Base-by-base conservation (phyloP, 2,888 invertebrate species). In the Synanthedon myopaeformis region DNA sequence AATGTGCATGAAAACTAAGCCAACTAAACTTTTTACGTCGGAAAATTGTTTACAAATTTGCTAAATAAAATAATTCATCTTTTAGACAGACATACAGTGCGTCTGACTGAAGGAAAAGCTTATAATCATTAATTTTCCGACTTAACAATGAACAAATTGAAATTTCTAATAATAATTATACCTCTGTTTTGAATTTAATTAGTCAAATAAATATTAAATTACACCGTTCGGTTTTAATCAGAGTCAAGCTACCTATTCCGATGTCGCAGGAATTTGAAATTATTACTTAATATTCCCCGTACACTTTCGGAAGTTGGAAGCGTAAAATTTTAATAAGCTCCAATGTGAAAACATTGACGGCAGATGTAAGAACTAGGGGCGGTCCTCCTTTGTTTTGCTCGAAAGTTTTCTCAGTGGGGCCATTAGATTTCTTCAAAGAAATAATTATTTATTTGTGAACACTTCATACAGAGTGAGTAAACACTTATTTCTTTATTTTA, bases 281-380 rank as follows among this genome's bases (percentile, higher is more conserved):
- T 45, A 45, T 45, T 45, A 12, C 53, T 56, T 55, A 53, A 56
- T 55, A 55, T 55, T 52, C 55, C 52, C 53, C 14, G 49, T 23
- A 23, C 17, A 49, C 19, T 49, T 49, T 17, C 4, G 49, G 17
- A 49, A 76, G 70, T 74, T 69, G 59, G 56, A 61, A 65, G 69
- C 61, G 69, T 69, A 67, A 72, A 76, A 75, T 79, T 77, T 76
- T 76, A 77, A 76, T 68, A 68, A 76, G 70, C 62, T 66, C 58
- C 64, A 65, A 76, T 73, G 71, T 66, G 72, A 74, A 76, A 77
- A 79, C 73, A 75, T 68, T 66, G 66, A 65, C 62, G 66, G 63
- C 63, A 67, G 66, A 64, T 67, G 65, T 65, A 63, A 60, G 49
- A 49, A 49, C 49, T 17, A 17, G 14, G 49, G 14, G 49, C 17